phyloP scores from a whole-genome alignment of 2,113 vertebrate genomes.

The Malurus alboscapulatus region DNA sequence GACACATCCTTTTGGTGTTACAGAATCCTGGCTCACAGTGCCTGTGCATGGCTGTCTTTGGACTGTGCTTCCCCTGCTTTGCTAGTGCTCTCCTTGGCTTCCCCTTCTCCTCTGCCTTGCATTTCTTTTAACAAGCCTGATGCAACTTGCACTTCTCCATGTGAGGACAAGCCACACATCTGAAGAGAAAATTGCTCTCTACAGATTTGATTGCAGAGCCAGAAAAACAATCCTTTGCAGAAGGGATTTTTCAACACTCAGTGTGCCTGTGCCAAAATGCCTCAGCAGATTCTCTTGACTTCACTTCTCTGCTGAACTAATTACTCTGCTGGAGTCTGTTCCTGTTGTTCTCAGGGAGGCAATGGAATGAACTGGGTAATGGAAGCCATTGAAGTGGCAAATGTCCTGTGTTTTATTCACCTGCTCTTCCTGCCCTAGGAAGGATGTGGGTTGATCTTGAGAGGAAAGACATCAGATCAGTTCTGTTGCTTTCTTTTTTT shows the following conservation, averaged over 20 bases:
- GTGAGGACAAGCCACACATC: background rate
- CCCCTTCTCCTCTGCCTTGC: background rate
- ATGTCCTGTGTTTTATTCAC: conserved; percentile 69
- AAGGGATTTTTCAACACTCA: background rate
- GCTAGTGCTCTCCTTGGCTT: background rate
- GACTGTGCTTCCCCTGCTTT: background rate
- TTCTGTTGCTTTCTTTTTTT: conserved; percentile 59
- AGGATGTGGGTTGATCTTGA: conserved; percentile 69
- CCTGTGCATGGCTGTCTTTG: background rate
- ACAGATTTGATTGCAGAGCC: background rate
- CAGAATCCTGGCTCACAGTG: background rate
- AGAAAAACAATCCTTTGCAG: background rate
- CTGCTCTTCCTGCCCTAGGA: conserved; percentile 74
- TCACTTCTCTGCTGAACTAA: background rate
- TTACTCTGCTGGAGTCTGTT: conserved; percentile 19
- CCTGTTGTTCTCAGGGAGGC: conserved; percentile 39
- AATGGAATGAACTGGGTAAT: conserved; percentile 38
- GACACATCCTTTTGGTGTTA: fast-evolving
- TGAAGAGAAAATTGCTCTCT: background rate
- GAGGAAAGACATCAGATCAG: conserved; percentile 62
- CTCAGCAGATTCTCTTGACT: background rate
- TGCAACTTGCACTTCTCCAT: background rate
- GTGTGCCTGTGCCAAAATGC: background rate
- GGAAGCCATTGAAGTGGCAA: conserved; percentile 47
- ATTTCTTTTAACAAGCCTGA: background rate